Evolutionary conservation across 2,113 vertebrate species (phyloP).

Genomic region (Sisor rabdophorus): DNA sequence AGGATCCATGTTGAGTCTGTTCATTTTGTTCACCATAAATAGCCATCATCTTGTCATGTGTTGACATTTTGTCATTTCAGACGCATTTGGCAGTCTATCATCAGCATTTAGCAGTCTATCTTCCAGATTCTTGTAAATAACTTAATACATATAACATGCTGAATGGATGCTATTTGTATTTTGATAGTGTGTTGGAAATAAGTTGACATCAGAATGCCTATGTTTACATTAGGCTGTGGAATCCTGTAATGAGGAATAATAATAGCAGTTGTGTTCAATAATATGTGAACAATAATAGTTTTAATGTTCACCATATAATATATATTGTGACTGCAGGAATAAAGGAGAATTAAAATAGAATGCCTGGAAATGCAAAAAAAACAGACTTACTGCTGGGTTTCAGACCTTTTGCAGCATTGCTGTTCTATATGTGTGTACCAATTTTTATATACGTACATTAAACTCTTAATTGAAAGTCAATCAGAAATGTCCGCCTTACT

Average conservation of each 20-base stretch:
- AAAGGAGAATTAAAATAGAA: neutral
- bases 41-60: conserved; percentile 29
- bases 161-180: neutral
- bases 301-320: neutral
- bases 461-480: too few species aligned
- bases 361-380: too few species aligned
- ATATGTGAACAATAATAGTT: neutral
- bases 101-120: neutral
- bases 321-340: neutral
- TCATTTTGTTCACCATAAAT: conserved; percentile 34
- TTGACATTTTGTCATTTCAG: conserved; percentile 7
- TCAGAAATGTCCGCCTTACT: too few species aligned
- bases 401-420: too few species aligned
- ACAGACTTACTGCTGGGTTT: too few species aligned
- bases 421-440: too few species aligned
- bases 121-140: neutral
- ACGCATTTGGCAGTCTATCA: neutral
- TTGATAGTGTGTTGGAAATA: neutral
- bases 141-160: too few species aligned
- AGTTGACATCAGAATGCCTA: neutral
- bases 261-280: too few species aligned
- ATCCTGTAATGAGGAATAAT: neutral
- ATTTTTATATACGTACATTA: too few species aligned
- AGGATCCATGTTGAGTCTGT: conserved; percentile 30
- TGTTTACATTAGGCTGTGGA: neutral